Conservation (phyloP, 2,888 invertebrate species). For the Andrena dorsata region DNA sequence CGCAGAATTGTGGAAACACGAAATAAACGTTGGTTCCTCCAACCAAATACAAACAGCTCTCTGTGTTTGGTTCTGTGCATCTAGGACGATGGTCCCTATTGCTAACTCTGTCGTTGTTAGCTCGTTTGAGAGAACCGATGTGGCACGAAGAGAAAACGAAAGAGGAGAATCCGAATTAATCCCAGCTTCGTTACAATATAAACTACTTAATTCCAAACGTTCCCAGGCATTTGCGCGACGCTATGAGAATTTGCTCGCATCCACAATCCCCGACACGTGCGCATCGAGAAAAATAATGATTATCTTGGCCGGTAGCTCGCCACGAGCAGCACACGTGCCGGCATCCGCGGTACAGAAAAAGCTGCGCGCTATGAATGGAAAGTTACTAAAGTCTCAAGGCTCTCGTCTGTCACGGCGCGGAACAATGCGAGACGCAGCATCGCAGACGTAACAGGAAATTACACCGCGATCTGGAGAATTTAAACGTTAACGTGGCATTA, state of each 20-base stretch:
- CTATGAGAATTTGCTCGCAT: neutral
- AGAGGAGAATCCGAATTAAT: too few relatives aligned
- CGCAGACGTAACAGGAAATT: conserved; percentile 40
- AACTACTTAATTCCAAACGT: too few relatives aligned
- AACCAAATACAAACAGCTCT: neutral
- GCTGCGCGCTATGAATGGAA: conserved; percentile 25
- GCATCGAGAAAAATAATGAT: conserved; percentile 55
- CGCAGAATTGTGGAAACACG: neutral
- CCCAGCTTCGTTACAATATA: too few relatives aligned
- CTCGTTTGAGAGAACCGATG: too few relatives aligned
- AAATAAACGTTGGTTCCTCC: neutral
- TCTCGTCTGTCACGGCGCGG: conserved; percentile 31
- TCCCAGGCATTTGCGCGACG: too few relatives aligned
- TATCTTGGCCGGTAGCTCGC: conserved; percentile 12
- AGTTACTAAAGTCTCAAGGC: conserved; percentile 42
- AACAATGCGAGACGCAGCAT: conserved; percentile 11
- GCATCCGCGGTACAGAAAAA: conserved; percentile 29
- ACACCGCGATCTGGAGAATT: conserved; percentile 37
- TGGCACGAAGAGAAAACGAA: too few relatives aligned
- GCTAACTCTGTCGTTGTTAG: too few relatives aligned
- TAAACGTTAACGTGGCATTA: conserved; percentile 5
- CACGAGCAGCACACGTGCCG: conserved; percentile 18
- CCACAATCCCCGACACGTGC: neutral
- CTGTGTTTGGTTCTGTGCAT: too few relatives aligned
- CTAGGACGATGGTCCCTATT: too few relatives aligned